Percentiles rank a stretch among this genome's conserved stretches.
Evolutionary conservation across 2,113 vertebrate species (phyloP).

Genomic region (Dicrurus megarhynchus): DNA sequence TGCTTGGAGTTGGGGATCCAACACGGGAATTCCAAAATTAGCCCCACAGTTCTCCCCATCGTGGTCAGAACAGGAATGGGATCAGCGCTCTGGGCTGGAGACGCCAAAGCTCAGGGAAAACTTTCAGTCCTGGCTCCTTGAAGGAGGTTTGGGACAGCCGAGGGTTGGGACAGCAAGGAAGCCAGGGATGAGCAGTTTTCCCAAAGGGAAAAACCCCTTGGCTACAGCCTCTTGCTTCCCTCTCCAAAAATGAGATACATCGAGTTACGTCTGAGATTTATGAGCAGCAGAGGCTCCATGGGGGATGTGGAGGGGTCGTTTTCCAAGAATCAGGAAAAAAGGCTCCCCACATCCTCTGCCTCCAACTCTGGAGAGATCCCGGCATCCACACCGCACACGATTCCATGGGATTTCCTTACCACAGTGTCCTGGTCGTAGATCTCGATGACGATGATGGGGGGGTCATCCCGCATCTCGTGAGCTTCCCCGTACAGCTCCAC

Average conservation of each 20-base stretch:
- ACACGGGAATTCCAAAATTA: accelerated
- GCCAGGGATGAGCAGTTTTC: not conserved
- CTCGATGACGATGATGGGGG: not conserved
- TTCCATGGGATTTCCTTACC: not conserved
- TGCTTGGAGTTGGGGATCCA: accelerated
- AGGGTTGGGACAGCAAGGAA: not conserved
- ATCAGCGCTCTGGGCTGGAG: accelerated
- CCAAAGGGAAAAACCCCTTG: not conserved
- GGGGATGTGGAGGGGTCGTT: not conserved
- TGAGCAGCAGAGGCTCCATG: accelerated
- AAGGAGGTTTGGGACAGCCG: not conserved
- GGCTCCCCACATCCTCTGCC: not conserved
- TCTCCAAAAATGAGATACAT: not conserved
- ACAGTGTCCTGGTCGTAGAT: not conserved
- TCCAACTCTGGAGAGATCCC: not conserved
- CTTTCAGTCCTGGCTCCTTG: not conserved
- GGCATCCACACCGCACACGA: accelerated
- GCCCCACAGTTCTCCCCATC: accelerated
- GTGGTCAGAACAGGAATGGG: accelerated
- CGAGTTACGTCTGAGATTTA: not conserved
- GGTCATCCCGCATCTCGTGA: not conserved
- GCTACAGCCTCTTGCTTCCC: not conserved
- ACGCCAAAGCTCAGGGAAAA: not conserved
- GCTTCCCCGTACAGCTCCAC: not conserved
- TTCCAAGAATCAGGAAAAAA: not conserved